Conservation (phyloP, 2,113 vertebrate genomes). For the Hoplias malabaricus region DNA sequence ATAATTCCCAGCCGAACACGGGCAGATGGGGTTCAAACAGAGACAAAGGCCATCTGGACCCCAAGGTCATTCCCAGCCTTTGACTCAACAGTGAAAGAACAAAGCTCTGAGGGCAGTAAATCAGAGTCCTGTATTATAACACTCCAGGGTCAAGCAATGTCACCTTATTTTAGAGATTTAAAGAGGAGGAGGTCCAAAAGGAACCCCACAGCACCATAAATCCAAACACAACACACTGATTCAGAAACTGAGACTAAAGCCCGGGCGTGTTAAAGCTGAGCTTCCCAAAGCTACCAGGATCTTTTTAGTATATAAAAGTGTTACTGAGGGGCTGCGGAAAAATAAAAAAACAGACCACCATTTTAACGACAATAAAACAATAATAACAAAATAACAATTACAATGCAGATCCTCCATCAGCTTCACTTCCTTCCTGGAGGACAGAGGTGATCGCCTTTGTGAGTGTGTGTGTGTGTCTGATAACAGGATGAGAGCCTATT, state of each 20-base stretch:
- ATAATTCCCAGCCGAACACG: conserved; percentile 32
- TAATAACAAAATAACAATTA: no score
- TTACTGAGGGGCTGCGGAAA: not conserved
- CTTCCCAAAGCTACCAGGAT: no score
- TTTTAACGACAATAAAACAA: no score
- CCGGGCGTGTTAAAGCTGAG: no score
- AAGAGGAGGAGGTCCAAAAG: not conserved
- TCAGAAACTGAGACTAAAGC: not conserved
- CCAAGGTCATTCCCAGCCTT: conserved; percentile 48
- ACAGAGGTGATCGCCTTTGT: no score
- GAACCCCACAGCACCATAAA: not conserved
- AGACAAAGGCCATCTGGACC: conserved; percentile 61
- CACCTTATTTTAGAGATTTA: not conserved
- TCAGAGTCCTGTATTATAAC: not conserved
- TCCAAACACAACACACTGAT: not conserved
- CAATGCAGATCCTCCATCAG: no score
- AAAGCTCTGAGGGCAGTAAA: not conserved
- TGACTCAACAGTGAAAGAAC: conserved; percentile 45
- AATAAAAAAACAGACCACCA: no score
- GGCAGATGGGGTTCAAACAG: conserved; percentile 45
- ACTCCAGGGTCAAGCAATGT: not conserved
- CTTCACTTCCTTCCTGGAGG: no score
- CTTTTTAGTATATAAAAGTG: no score
- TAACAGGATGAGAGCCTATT: conserved; percentile 60
- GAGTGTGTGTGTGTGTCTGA: conserved; percentile 28